phyloP scores from a whole-genome alignment of 2,797 vertebrate genomes.

The Spinibarbus caldwelli region DNA sequence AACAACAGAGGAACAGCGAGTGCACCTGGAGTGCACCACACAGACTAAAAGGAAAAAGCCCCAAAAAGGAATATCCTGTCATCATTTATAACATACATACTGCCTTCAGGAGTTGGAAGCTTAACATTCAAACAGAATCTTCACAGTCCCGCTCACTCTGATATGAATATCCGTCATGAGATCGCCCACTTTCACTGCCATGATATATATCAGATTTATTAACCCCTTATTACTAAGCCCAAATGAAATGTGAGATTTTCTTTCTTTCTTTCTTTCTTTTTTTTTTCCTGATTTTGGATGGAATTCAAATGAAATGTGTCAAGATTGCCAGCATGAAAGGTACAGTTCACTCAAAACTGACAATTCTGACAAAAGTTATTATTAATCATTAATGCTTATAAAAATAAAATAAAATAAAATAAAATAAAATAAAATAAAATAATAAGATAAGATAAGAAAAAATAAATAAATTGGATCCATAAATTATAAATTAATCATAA shows the following conservation, averaged over 20 bases:
- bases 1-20: conserved; percentile 30
- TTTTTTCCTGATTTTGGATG: no score
- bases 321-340: no score
- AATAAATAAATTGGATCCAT: no score
- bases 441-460: no score
- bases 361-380: no score
- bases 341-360: no score
- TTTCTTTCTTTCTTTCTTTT: no score
- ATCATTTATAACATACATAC: background rate
- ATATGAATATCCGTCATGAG: conserved; percentile 3
- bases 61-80: background rate
- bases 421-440: no score
- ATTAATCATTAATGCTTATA: no score
- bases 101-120: background rate
- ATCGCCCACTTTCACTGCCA: background rate
- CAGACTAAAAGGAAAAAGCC: background rate
- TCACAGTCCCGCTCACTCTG: background rate
- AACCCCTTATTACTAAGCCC: background rate
- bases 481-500: no score
- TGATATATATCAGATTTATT: background rate
- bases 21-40: background rate
- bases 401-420: no score
- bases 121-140: background rate
- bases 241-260: background rate
- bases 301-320: no score